These are phyloP conservation scores for Tortricodes alternella DNA, from an alignment of 2,888 invertebrate species.

Conservation along the genomic window DNA sequence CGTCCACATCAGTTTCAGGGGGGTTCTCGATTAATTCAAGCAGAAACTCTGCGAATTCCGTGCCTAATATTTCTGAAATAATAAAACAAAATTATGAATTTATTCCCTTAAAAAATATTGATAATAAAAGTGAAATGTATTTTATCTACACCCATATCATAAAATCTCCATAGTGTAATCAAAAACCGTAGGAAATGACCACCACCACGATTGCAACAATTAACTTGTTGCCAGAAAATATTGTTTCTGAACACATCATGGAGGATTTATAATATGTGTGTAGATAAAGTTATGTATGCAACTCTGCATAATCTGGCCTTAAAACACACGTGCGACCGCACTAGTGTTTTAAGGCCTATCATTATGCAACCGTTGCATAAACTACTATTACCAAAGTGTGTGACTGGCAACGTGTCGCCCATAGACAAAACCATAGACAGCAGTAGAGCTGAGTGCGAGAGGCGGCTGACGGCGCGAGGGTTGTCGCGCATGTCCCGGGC, in stretches of 20 bases:
- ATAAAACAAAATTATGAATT: constrained; percentile 1
- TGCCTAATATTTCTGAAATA: constrained; percentile 91
- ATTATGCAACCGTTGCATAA: not conserved
- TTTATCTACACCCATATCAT: too few species aligned
- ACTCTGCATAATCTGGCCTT: too few species aligned
- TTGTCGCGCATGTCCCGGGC: constrained; percentile 93
- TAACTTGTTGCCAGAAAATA: too few species aligned
- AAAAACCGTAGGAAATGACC: too few species aligned
- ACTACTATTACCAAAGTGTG: constrained; percentile 89
- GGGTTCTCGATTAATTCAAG: constrained; percentile 92
- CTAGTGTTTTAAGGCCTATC: too few species aligned
- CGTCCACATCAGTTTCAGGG: constrained; percentile 90
- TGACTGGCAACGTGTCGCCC: constrained; percentile 94
- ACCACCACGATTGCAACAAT: too few species aligned
- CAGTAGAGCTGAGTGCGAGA: constrained; percentile 91
- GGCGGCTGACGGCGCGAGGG: constrained; percentile 88
- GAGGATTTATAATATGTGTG: too few species aligned
- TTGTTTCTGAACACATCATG: too few species aligned
- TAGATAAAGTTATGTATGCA: too few species aligned
- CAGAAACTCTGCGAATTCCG: constrained; percentile 90
- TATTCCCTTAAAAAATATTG: not conserved
- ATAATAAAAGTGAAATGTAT: too few species aligned
- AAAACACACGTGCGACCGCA: too few species aligned
- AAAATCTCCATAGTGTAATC: too few species aligned
- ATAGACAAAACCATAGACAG: constrained; percentile 95